These are phyloP conservation scores for Podargus strigoides DNA, from an alignment of 2,797 vertebrate genomes.

Conservation along the genomic window DNA sequence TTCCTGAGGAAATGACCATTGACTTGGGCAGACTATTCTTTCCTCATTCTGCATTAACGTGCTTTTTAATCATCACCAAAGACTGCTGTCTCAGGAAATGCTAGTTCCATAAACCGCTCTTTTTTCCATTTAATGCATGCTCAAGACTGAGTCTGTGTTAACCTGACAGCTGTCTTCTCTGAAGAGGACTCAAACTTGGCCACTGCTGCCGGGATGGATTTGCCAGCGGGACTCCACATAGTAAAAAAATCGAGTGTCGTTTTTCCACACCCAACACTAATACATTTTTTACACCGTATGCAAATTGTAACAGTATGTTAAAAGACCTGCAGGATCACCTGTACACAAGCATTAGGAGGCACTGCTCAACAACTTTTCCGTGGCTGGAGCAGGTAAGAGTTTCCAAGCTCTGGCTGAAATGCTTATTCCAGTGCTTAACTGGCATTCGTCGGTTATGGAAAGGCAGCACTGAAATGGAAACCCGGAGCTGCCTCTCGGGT, in stretches of 20 bases:
- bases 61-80: neutral
- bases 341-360: conserved; percentile 48
- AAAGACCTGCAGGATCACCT: neutral
- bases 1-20: neutral
- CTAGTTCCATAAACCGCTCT: neutral
- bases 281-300: neutral
- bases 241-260: neutral
- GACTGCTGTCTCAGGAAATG: neutral
- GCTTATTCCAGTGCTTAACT: neutral
- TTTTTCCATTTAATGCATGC: neutral
- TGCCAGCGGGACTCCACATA: neutral
- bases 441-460: neutral
- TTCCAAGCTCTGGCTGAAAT: neutral
- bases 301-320: neutral
- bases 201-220: neutral
- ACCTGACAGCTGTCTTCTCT: neutral
- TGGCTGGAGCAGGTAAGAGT: neutral
- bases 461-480: neutral
- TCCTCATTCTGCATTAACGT: rapidly evolving
- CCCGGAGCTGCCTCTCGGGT: neutral
- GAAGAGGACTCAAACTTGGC: neutral
- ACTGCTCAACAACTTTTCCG: conserved; percentile 48
- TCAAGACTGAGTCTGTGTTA: neutral
- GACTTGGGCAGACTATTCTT: neutral
- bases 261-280: neutral